Evolutionary conservation across 2,888 invertebrate genomes (phyloP).

Genomic region (Plebejus argus): DNA sequence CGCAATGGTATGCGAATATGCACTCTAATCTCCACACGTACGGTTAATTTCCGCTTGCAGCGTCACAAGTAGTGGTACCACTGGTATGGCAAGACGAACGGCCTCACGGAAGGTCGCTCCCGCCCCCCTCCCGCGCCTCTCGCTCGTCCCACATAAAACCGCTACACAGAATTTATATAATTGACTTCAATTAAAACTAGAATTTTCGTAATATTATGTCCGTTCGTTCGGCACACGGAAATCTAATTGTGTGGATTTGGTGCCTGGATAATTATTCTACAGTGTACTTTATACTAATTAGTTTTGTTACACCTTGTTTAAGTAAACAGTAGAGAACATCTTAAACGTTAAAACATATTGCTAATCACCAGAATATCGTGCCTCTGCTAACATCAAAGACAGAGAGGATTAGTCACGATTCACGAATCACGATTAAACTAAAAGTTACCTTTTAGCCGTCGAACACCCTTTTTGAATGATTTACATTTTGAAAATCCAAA

Average conservation of each 20-base stretch:
- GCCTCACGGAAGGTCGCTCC: conserved; percentile 76
- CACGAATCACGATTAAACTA: too few relatives aligned
- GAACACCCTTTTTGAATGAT: too few relatives aligned
- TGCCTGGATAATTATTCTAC: neutral
- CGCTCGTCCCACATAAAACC: conserved; percentile 52
- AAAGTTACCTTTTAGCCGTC: too few relatives aligned
- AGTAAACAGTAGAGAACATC: too few relatives aligned
- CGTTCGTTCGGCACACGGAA: neutral
- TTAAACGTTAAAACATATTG: too few relatives aligned
- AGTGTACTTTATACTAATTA: too few relatives aligned
- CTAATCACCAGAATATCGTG: too few relatives aligned
- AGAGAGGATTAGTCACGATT: too few relatives aligned
- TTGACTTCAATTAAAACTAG: conserved; percentile 76
- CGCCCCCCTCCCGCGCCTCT: conserved; percentile 47
- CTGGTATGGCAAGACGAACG: conserved; percentile 52
- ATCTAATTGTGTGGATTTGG: neutral
- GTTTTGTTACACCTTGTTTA: too few relatives aligned
- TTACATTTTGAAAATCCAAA: too few relatives aligned
- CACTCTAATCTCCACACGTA: neutral
- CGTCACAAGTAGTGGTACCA: neutral
- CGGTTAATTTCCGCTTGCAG: neutral
- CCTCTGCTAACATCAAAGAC: too few relatives aligned
- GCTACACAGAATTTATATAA: conserved; percentile 78
- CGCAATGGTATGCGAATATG: neutral
- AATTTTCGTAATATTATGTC: conserved; percentile 42